A percentile compares a stretch with the other conserved stretches of the same genome.
Evolutionary conservation across 2,888 invertebrate genomes (phyloP).

Genomic region (Drosophila siamana): DNA sequence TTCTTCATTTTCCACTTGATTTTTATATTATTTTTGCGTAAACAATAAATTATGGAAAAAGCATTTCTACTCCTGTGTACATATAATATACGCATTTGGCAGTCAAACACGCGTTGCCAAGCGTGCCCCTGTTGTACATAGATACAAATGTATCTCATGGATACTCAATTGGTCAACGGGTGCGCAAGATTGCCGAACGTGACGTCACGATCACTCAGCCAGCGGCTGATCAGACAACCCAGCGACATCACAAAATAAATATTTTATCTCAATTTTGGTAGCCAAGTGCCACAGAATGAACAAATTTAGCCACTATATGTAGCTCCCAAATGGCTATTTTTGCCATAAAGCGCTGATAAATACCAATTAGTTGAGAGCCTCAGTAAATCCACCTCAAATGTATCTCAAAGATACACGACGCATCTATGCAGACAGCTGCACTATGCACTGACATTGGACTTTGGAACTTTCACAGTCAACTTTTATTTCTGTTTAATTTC

Average conservation of each 20-base stretch:
- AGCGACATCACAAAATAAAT: slow-evolving; percentile 23
- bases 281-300: slow-evolving; percentile 26
- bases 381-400: slow-evolving; percentile 36
- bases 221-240: slow-evolving; percentile 61
- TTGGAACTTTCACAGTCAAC: slow-evolving; percentile 41
- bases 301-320: slow-evolving; percentile 33
- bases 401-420: slow-evolving; percentile 32
- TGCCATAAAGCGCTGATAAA: slow-evolving; percentile 67
- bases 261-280: slow-evolving; percentile 33
- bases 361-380: slow-evolving; percentile 57
- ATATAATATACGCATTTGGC: slow-evolving; percentile 13
- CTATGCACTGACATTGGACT: slow-evolving; percentile 71
- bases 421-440: slow-evolving; percentile 45
- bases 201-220: slow-evolving; percentile 78
- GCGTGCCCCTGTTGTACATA: slow-evolving; percentile 27
- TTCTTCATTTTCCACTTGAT: not conserved
- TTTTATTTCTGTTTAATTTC: slow-evolving; percentile 7
- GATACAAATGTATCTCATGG: slow-evolving; percentile 24
- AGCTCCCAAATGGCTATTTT: slow-evolving; percentile 28
- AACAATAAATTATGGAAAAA: slow-evolving; percentile 8
- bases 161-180: slow-evolving; percentile 32
- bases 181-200: slow-evolving; percentile 22
- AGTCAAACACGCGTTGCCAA: slow-evolving; percentile 38
- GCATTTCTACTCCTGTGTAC: slow-evolving; percentile 1
- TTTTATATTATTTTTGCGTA: slow-evolving; percentile 12